Percentiles rank a stretch among this genome's conserved stretches.
phyloP scores from a whole-genome alignment of 2,888 invertebrate species.

The Drosophila merina region DNA sequence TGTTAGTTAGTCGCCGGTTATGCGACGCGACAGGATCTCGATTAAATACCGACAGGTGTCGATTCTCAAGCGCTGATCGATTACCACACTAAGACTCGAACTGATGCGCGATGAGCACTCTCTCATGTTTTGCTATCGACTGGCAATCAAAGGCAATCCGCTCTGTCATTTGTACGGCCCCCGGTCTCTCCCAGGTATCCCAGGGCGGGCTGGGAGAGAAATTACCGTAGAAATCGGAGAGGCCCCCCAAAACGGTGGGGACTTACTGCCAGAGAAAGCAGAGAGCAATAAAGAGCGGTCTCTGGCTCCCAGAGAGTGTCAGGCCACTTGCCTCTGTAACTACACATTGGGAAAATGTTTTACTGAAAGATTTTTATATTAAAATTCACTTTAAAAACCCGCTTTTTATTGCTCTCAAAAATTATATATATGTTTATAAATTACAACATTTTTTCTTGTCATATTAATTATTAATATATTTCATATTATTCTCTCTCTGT shows the following conservation, averaged over 20 bases:
- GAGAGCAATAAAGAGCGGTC: slow-evolving; percentile 2
- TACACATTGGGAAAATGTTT: neutral
- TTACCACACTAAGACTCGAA: slow-evolving; percentile 81
- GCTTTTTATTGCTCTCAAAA: too few species aligned
- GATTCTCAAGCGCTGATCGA: slow-evolving; percentile 84
- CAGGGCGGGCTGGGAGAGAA: too few species aligned
- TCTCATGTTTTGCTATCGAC: slow-evolving; percentile 83
- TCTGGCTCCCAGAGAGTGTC: neutral
- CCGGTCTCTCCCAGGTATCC: neutral
- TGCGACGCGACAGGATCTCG: slow-evolving; percentile 83
- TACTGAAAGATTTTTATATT: neutral
- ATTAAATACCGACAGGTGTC: slow-evolving; percentile 85
- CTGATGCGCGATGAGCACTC: slow-evolving; percentile 82
- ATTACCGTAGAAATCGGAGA: neutral
- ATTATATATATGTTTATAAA: too few species aligned
- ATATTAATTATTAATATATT: too few species aligned
- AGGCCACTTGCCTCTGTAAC: slow-evolving; percentile 38
- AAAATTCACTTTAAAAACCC: neutral
- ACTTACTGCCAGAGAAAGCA: slow-evolving; percentile 47
- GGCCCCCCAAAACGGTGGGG: slow-evolving; percentile 9
- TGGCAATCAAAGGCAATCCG: slow-evolving; percentile 54
- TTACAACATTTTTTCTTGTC: too few species aligned
- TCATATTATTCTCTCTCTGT: slow-evolving; percentile 5
- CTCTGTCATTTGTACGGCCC: slow-evolving; percentile 17
- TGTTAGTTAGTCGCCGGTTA: slow-evolving; percentile 82